Evolutionary conservation across 2,888 invertebrate species (phyloP), one percentile per base, ranked within the genome.

Genomic region (Seira musarum): DNA sequence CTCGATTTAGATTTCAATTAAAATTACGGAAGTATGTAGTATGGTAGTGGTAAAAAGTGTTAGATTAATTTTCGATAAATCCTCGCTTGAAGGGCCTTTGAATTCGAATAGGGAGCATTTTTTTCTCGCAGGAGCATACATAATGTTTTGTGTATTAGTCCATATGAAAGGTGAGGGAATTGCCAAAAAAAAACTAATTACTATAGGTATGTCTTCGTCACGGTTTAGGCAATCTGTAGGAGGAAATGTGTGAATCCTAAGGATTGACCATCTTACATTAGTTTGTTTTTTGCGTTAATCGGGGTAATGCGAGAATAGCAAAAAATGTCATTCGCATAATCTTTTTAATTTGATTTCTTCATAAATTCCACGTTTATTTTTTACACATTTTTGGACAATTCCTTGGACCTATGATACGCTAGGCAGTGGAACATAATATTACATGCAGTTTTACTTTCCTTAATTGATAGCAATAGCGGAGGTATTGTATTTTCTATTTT

Each of bases 161-260:
- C 40, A 40, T 8, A 5, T 8, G 40, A 13, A 40, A 40, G 13
- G 3, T 49, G 15, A 13, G 17, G 13, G 17, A 49, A 49, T 49
- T 49, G 49, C 49, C 49, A 49, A 49, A 49, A 49, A n/a, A n/a
- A 49, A 49, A n/a, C 49, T 49, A 13, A 49, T 49, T 49, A n/a
- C n/a, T n/a, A n/a, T n/a, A 49, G 49, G 49, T 49, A 49, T 49
- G 49, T 49, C 13, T 49, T 49, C 49, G 49, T 49, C 49, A 49
- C 49, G 49, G 49, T 49, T 49, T 49, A 2, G 15, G 49, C 13
- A 13, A 15, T n/a, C 17, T 49, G 15, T 49, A n/a, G 17, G 49
- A 49, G 15, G 40, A 40, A 40, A 40, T 40, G 15, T 49, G 49
- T n/a, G 49, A 49, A n/a, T n/a, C 49, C 15, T 30, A 5, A 5